Conservation (phyloP, 2,797 vertebrate genomes). For the Chaetodon trifasciatus region DNA sequence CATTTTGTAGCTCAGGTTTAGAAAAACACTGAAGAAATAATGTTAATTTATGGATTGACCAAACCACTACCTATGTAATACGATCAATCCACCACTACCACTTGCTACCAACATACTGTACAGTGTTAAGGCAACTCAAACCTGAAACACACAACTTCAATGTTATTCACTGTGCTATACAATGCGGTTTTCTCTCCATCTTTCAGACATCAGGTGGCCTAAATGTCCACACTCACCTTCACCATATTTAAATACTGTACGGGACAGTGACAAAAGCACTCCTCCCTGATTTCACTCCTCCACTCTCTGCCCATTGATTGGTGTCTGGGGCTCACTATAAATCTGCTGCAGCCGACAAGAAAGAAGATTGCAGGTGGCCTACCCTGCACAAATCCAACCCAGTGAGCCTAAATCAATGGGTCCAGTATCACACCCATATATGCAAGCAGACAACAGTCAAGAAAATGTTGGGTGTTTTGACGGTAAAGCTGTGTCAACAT, state of each 20-base stretch:
- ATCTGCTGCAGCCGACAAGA: constrained; percentile 78
- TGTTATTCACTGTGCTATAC: no score
- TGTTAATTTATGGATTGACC: no score
- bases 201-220: no score
- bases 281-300: constrained; percentile 38
- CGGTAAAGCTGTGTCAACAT: constrained; percentile 11
- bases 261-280: constrained; percentile 48
- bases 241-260: neutral
- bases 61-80: no score
- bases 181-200: no score
- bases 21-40: no score
- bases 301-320: constrained; percentile 78
- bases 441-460: constrained; percentile 1
- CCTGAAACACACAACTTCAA: no score
- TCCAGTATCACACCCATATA: constrained; percentile 62
- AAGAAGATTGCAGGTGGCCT: constrained; percentile 80
- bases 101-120: no score
- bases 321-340: constrained; percentile 77
- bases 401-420: constrained; percentile 78
- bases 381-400: constrained; percentile 72
- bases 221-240: neutral
- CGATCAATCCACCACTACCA: no score
- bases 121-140: no score
- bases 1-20: no score
- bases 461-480: constrained; percentile 26